Evolutionary conservation across 2,888 invertebrate genomes (phyloP), one percentile per base, ranked within the genome.

Genomic region (Pteria penguin): DNA sequence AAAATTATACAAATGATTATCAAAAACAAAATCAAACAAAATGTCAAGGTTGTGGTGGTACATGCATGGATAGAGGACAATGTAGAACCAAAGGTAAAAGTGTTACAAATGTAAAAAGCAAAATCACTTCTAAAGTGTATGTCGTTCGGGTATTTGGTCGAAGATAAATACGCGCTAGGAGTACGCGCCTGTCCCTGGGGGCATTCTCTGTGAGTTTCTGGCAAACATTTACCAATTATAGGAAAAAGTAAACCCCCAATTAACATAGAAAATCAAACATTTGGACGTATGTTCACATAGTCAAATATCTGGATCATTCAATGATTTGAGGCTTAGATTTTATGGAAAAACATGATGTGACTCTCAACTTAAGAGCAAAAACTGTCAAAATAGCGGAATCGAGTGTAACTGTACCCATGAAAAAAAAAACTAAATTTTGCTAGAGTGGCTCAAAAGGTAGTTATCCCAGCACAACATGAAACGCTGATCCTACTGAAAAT

Each of bases 241-340:
- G 69, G 69, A 27, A 57, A 32, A 5, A 11, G 57, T 4, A 8
- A 1, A 26, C 31, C 58, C 2, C 62, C 62, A 27, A 18, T 62
- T 27, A n/a, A n/a, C 2, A 57, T 70, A 36, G 29, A 33, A 18
- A 1, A 70, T 24, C 22, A 57, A 18, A 45, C 26, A 18, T 26
- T 36, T 14, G 11, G 24, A 54, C 11, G 22, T 57, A 45, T 55
- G 45, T 58, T 60, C 74, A 74, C 63, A 60, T 78, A 26, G 24
- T 78, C 27, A 66, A 74, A 31, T 60, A 66, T 14, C 45, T 78
- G 24, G 75, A 76, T 32, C 78, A 78, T 27, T 60, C 73, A n/a
- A 27, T 79, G 2, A 79, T 82, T 31, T 57, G 79, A 60, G 81
- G 81, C 0, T 24, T 76, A 26, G 81, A 81, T 66, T 81, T 82